These are phyloP conservation scores for Glandiceps talaboti DNA, from an alignment of 53 echinoderm and acorn worm genomes.

Conservation along the genomic window DNA sequence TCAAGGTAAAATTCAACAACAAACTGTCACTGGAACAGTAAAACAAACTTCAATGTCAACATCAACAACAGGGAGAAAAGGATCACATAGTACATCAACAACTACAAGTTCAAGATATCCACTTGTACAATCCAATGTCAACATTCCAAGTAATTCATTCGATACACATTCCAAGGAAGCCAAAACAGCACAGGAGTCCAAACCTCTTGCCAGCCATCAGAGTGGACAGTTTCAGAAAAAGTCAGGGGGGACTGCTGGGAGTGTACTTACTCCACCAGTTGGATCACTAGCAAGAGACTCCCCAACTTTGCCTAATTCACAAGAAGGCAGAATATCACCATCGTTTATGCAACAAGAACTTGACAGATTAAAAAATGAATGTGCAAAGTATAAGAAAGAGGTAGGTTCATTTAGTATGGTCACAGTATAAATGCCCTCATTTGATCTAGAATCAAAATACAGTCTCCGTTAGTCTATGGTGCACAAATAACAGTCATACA, in stretches of 20 bases:
- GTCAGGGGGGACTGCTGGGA: constrained; percentile 25
- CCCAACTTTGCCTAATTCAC: constrained; percentile 28
- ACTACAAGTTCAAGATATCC: neutral
- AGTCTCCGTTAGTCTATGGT: too few species aligned
- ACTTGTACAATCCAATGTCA: neutral
- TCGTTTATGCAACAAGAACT: constrained; percentile 39
- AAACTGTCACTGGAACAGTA: neutral
- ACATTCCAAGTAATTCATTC: neutral
- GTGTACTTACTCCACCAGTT: constrained; percentile 50
- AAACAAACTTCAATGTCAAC: neutral
- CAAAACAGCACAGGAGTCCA: neutral
- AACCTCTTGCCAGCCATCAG: neutral
- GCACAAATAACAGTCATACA: too few species aligned
- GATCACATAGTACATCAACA: neutral
- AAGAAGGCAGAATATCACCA: constrained; percentile 4
- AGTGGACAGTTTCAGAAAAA: neutral
- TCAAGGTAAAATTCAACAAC: neutral
- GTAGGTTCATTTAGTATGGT: too few species aligned
- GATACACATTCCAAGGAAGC: neutral
- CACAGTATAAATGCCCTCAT: too few species aligned
- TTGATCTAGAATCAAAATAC: too few species aligned
- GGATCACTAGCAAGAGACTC: constrained; percentile 43
- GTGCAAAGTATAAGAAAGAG: constrained; percentile 26
- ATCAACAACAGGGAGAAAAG: neutral
- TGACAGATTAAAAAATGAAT: constrained; percentile 37